These are phyloP conservation scores for Itoplectis maculator DNA, from an alignment of 2,888 invertebrate species.

Conservation along the genomic window DNA sequence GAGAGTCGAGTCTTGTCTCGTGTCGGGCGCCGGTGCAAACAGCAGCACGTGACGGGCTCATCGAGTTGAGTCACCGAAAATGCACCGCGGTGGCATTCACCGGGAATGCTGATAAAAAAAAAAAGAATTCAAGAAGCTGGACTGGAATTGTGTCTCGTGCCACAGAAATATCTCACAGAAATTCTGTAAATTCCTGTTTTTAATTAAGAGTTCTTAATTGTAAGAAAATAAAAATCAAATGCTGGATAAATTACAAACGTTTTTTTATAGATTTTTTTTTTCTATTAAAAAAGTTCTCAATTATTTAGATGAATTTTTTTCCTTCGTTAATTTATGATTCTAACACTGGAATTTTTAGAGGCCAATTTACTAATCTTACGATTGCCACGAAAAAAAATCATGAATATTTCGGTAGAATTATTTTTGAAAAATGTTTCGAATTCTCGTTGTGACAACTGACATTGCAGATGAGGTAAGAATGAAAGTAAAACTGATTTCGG, in stretches of 20 bases:
- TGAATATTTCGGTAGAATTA: neutral
- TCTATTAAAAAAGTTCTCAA: neutral
- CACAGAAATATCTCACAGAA: neutral
- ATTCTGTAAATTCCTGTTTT: neutral
- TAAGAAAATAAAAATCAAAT: no score
- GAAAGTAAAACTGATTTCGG: constrained; percentile 79
- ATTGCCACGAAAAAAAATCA: neutral
- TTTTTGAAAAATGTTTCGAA: neutral
- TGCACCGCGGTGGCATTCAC: neutral
- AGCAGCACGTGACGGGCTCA: neutral
- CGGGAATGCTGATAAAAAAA: neutral
- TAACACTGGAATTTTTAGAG: neutral
- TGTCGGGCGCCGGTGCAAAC: neutral
- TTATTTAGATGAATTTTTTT: neutral
- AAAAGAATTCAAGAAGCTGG: neutral
- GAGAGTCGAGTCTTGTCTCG: neutral
- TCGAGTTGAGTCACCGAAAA: neutral
- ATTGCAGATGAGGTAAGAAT: constrained; percentile 57
- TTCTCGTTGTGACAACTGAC: constrained; percentile 13
- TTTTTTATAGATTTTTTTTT: no score
- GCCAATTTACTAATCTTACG: neutral
- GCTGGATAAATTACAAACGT: no score
- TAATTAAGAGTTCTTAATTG: neutral
- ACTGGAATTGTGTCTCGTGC: neutral
- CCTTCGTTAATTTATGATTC: neutral